Conservation (phyloP, 2,888 invertebrate species). For the Hoplodrina ambigua region DNA sequence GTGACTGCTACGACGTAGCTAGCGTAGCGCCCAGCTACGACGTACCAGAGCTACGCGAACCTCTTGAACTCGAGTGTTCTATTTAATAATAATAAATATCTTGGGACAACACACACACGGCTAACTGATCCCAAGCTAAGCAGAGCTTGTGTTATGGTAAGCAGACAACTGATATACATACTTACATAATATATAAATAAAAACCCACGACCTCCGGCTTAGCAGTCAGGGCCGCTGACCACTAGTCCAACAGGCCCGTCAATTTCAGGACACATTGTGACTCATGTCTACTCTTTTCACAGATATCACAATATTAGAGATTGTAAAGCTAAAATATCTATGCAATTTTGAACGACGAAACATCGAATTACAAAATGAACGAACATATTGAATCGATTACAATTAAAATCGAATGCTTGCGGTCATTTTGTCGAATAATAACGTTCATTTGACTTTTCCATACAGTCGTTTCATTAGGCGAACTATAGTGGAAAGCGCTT, state of each 20-base stretch:
- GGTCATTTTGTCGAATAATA: not conserved
- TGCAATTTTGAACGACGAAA: not conserved
- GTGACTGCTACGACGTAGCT: slow-evolving; percentile 44
- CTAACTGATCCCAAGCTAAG: too few relatives aligned
- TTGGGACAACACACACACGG: too few relatives aligned
- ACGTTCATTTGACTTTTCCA: slow-evolving; percentile 6
- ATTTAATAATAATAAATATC: too few relatives aligned
- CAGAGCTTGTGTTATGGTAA: too few relatives aligned
- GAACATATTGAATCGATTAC: not conserved
- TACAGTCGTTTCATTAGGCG: not conserved
- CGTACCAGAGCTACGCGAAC: slow-evolving; percentile 28
- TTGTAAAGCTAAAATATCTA: not conserved
- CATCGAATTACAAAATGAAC: not conserved
- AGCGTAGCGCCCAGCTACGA: slow-evolving; percentile 37
- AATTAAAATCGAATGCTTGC: slow-evolving; percentile 15
- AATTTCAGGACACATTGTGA: slow-evolving; percentile 13
- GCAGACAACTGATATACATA: too few relatives aligned
- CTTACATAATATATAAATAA: too few relatives aligned
- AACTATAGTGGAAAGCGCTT: not conserved
- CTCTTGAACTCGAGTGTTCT: slow-evolving; percentile 39
- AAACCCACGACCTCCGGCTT: too few relatives aligned
- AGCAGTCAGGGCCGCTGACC: too few relatives aligned
- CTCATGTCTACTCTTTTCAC: slow-evolving; percentile 4
- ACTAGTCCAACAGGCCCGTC: too few relatives aligned
- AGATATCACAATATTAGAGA: not conserved